Evolutionary conservation across 2,888 invertebrate genomes (phyloP).

Genomic region (Arge pagana): DNA sequence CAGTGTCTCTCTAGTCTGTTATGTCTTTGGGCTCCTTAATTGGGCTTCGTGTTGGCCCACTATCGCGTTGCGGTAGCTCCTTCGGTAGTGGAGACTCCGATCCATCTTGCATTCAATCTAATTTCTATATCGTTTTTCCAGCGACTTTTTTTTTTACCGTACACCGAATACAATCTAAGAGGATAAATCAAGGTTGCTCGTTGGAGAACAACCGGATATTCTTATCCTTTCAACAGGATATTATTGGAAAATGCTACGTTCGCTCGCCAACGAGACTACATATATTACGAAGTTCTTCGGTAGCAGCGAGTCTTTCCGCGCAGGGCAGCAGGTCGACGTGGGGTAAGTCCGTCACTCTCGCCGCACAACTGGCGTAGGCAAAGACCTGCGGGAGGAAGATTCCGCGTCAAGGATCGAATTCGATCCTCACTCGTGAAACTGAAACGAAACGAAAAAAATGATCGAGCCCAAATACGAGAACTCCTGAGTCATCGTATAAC

Average conservation of each 20-base stretch:
- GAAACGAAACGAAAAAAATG: background rate
- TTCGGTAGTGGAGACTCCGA: slow-evolving; percentile 42
- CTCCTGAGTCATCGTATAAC: slow-evolving; percentile 44
- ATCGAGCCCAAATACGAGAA: slow-evolving; percentile 7
- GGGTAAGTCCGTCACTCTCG: background rate
- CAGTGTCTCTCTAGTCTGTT: slow-evolving; percentile 5
- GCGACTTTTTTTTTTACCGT: no score
- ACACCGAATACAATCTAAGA: no score
- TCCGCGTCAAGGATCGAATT: slow-evolving; percentile 13
- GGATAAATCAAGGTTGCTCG: no score
- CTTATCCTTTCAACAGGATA: no score
- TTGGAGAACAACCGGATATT: no score
- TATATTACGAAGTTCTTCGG: no score
- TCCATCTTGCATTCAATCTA: no score
- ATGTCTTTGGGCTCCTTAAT: slow-evolving; percentile 45
- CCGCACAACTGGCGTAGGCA: slow-evolving; percentile 1
- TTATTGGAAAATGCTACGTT: no score
- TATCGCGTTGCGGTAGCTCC: slow-evolving; percentile 42
- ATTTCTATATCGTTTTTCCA: no score
- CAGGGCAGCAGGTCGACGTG: background rate
- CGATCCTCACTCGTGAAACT: background rate
- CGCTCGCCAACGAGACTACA: no score
- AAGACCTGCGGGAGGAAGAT: slow-evolving; percentile 9
- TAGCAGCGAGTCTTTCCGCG: background rate
- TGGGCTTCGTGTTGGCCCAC: slow-evolving; percentile 51